Base-by-base conservation (phyloP, 2,113 vertebrate genomes). In the Podarcis muralis region DNA sequence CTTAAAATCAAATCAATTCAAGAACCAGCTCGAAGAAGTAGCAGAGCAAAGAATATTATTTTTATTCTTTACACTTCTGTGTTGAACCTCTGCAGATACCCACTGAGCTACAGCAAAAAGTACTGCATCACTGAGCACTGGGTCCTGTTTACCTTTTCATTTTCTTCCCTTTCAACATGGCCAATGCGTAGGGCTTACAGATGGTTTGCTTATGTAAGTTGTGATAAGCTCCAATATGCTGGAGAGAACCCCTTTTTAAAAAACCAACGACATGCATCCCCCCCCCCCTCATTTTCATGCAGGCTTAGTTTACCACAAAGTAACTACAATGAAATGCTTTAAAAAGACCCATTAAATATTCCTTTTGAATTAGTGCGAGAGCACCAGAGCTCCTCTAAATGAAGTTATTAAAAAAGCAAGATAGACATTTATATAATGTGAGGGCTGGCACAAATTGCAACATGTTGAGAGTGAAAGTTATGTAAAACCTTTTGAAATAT, bases 321-420 rank as follows among this genome's bases (percentile, higher is more conserved):
- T 87, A 94, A 92, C 78, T 92, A 72, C 80, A 91, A 91, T 89
- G 32, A 92, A 93, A 85, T 82, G 71, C 86, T 93, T 90, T 92
- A 93, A 94, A 94, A 92, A 96, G 91, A 9, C 86, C 91, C 91
- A 95, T 89, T 92, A 91, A 90, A 62, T 62, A 93, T 92, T 93
- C 89, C 90, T 65, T 94, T 93, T 95, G 92, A 95, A 93, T 88
- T 91, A 94, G 81, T 92, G 87, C 92, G 89, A 93, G 93, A 92
- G 94, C 92, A 93, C 59, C 59, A 94, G 81, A 86, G 78, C 91
- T 87, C 87, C 30, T 90, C 90, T 93, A 93, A 92, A 93, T 89
- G 92, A 84, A 85, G 76, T 90, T 30, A 5, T 68, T 89, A 93
- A 94, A 91, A 94, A 93, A 84, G 68, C 25, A 81, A 95, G 88